phyloP scores from a whole-genome alignment of 2,113 vertebrate genomes.

The Sitta europaea region DNA sequence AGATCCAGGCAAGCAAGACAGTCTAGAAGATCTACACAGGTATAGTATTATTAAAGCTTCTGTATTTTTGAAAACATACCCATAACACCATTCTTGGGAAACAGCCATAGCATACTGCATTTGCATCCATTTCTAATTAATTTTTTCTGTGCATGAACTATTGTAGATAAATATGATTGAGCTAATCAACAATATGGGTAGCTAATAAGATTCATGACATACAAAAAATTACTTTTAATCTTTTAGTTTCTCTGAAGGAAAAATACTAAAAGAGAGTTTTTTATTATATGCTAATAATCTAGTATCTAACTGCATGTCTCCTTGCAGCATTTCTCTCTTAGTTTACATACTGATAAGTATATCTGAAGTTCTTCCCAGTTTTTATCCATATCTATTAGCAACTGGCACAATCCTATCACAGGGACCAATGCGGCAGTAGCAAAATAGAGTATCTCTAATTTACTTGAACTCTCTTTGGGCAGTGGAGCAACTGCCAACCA shows the following conservation, averaged over 20 bases:
- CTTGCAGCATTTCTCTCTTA: not conserved
- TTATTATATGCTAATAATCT: not conserved
- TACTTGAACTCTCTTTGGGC: rapidly evolving
- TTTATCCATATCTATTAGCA: not conserved
- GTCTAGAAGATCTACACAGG: slow-evolving; percentile 97
- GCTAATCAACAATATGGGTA: not conserved
- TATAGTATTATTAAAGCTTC: slow-evolving; percentile 14
- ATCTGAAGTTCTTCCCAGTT: not conserved
- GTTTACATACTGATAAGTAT: not conserved
- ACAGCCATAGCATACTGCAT: not conserved
- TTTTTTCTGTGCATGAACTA: not conserved
- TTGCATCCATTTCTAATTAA: not conserved
- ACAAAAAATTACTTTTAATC: not conserved
- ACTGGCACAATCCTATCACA: not conserved
- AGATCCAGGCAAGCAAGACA: slow-evolving; percentile 97
- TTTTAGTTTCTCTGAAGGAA: not conserved
- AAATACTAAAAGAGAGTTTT: not conserved
- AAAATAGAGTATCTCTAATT: not conserved
- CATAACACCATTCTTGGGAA: not conserved
- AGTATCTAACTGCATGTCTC: not conserved
- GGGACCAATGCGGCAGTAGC: not conserved
- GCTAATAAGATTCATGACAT: not conserved
- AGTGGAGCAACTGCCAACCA: not conserved
- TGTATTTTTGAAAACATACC: not conserved
- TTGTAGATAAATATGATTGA: not conserved